Evolutionary conservation across 2,113 vertebrate genomes (phyloP).

Genomic region (Antechinus stuartii): DNA sequence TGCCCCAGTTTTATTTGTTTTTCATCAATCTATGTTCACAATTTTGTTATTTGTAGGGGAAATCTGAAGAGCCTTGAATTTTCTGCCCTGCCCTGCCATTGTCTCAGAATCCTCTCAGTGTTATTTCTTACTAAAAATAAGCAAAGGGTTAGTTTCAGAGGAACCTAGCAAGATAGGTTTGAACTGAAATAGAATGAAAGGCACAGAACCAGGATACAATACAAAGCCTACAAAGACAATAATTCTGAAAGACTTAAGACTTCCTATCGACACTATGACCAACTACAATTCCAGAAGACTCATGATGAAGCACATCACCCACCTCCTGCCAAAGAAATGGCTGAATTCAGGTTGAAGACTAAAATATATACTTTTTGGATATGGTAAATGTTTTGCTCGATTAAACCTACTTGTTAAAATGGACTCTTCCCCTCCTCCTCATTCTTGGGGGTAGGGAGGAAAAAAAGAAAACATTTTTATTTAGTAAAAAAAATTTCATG

Average conservation of each 20-base stretch:
- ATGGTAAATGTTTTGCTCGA: background rate
- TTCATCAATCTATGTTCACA: too few species aligned
- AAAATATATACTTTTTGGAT: background rate
- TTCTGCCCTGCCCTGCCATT: too few species aligned
- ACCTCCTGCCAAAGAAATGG: background rate
- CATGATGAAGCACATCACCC: background rate
- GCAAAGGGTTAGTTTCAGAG: background rate
- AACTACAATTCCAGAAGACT: background rate
- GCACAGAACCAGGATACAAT: background rate
- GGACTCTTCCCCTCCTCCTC: background rate
- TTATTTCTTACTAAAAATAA: background rate
- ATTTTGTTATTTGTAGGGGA: too few species aligned
- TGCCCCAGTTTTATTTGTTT: too few species aligned
- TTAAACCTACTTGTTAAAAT: background rate
- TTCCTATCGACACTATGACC: background rate
- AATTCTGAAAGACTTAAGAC: background rate
- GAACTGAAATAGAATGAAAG: background rate
- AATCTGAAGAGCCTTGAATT: too few species aligned
- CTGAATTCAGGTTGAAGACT: background rate
- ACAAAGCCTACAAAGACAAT: background rate
- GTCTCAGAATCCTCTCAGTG: background rate
- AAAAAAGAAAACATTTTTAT: background rate
- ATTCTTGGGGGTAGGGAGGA: background rate
- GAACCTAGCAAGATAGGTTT: background rate
- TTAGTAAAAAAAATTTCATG: background rate